phyloP scores from a whole-genome alignment of 2,888 invertebrate genomes.

The Dasysyrphus albostriatus region DNA sequence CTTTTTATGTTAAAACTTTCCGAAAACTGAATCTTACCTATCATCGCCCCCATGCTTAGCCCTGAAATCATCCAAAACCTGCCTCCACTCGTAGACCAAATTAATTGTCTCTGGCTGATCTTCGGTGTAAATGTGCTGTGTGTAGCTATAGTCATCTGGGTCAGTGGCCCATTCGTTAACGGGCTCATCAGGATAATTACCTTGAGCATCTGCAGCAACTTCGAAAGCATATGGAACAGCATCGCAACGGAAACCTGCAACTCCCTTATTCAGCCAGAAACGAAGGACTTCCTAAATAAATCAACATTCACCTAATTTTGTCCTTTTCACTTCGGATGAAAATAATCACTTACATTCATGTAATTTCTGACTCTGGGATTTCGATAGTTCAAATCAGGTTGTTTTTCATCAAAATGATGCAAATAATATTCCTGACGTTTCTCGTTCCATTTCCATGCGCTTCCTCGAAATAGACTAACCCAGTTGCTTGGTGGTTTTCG shows the following conservation, averaged over 20 bases:
- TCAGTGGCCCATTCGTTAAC: constrained; percentile 76
- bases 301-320: background rate
- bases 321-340: too few relatives aligned
- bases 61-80: constrained; percentile 85
- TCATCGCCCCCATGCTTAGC: constrained; percentile 80
- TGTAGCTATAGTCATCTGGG: constrained; percentile 85
- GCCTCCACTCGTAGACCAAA: constrained; percentile 85
- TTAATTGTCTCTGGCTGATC: constrained; percentile 86
- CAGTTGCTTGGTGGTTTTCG: too few relatives aligned
- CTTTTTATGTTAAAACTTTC: too few relatives aligned
- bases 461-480: too few relatives aligned
- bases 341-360: too few relatives aligned
- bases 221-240: constrained; percentile 79
- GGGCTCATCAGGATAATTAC: too few relatives aligned
- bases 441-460: constrained; percentile 79
- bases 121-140: constrained; percentile 86
- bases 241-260: constrained; percentile 91
- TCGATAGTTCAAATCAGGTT: too few relatives aligned
- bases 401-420: too few relatives aligned
- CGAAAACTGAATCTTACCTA: constrained; percentile 39
- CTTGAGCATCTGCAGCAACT: too few relatives aligned
- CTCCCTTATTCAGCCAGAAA: constrained; percentile 91
- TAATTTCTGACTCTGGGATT: too few relatives aligned
- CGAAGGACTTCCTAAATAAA: constrained; percentile 85
- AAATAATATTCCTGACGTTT: too few relatives aligned